phyloP scores from a whole-genome alignment of 1,140 invertebrate species.

The Atopsyche davidsoni region DNA sequence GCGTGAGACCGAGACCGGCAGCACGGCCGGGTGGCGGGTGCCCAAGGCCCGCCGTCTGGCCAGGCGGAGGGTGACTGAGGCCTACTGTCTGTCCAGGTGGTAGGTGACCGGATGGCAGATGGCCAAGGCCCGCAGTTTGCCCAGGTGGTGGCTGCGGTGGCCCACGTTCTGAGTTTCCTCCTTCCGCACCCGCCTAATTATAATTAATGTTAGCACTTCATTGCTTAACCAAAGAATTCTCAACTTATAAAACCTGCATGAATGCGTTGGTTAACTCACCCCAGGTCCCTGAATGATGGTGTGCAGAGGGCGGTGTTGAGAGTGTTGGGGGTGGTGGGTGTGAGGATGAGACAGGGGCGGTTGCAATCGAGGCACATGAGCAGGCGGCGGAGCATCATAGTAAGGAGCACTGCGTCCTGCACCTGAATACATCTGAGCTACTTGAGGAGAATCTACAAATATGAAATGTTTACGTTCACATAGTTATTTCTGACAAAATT shows the following conservation, averaged over 20 bases:
- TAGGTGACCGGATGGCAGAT: slow-evolving; percentile 40
- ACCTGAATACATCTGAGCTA: slow-evolving; percentile 62
- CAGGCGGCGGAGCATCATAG: slow-evolving; percentile 63
- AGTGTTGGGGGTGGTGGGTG: slow-evolving; percentile 6
- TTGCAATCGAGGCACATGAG: slow-evolving; percentile 38
- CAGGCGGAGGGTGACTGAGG: slow-evolving; percentile 36
- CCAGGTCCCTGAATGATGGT: slow-evolving; percentile 17
- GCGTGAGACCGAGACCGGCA: slow-evolving; percentile 39
- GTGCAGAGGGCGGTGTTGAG: slow-evolving; percentile 2
- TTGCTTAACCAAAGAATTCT: neutral
- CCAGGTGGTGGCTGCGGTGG: slow-evolving; percentile 30
- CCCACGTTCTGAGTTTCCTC: slow-evolving; percentile 36
- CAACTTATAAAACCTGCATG: neutral
- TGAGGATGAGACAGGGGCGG: slow-evolving; percentile 8
- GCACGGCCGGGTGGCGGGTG: slow-evolving; percentile 24
- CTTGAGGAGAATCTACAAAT: slow-evolving; percentile 58
- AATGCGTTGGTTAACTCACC: too few species aligned
- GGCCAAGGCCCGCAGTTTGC: slow-evolving; percentile 36
- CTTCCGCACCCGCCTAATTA: slow-evolving; percentile 23
- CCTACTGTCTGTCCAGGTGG: slow-evolving; percentile 35
- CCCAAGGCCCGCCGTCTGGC: slow-evolving; percentile 33
- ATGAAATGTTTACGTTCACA: slow-evolving; percentile 3
- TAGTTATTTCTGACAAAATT: neutral
- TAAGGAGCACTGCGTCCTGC: slow-evolving; percentile 30
- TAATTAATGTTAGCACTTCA: too few species aligned